A percentile compares a stretch with the other conserved stretches of the same genome.
These are phyloP conservation scores for Pseudomugil tenellus DNA, from an alignment of 2,797 vertebrate species.

Conservation along the genomic window DNA sequence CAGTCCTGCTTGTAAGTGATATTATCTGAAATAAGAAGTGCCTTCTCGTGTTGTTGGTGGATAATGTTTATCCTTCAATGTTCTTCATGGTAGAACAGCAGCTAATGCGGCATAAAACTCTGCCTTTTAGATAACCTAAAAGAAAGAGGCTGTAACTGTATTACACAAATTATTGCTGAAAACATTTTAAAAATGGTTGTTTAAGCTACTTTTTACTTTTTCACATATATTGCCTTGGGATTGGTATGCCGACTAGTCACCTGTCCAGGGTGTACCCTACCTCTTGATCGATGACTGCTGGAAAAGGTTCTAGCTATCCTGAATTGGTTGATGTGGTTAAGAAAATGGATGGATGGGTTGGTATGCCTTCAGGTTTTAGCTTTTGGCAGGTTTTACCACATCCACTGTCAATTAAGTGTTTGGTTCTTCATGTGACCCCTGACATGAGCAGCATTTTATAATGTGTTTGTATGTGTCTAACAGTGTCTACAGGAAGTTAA, in stretches of 20 bases:
- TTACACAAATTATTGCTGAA: constrained; percentile 66
- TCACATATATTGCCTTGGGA: constrained; percentile 10
- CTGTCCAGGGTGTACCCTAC: no score
- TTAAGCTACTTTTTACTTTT: constrained; percentile 55
- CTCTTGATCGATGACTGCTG: no score
- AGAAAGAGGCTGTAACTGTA: constrained; percentile 52
- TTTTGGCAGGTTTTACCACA: neutral
- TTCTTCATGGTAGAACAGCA: constrained; percentile 68
- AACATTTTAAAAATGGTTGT: constrained; percentile 59
- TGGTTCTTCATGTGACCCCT: neutral
- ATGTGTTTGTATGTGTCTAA: neutral
- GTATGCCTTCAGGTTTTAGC: neutral
- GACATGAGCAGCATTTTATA: neutral
- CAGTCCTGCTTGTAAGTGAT: constrained; percentile 43
- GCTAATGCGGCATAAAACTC: constrained; percentile 74
- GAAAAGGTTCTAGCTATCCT: no score
- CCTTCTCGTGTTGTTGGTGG: constrained; percentile 52
- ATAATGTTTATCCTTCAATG: constrained; percentile 47
- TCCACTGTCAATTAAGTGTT: neutral
- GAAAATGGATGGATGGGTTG: no score
- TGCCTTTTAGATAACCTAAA: constrained; percentile 68
- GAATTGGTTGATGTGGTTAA: no score
- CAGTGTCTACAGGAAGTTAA: neutral
- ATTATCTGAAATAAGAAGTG: constrained; percentile 56
- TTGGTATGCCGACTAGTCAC: no score